Conservation (phyloP, 2,888 invertebrate genomes). For the Caenorhabditis becei region DNA sequence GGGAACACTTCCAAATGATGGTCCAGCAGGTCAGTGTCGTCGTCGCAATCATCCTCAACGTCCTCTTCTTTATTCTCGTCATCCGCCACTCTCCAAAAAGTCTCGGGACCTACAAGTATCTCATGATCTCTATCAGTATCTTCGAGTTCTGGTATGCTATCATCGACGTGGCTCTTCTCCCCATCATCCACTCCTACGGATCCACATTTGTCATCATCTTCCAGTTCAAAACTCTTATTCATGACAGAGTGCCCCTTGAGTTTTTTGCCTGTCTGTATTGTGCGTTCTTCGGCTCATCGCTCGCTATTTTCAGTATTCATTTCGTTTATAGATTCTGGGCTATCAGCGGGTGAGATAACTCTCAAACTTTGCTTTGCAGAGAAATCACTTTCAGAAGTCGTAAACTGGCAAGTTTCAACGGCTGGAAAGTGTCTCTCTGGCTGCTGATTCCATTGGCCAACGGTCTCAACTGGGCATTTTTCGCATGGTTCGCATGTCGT, state of each 20-base stretch:
- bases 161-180: slow-evolving; percentile 7
- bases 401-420: slow-evolving; percentile 5
- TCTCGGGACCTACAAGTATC: slow-evolving; percentile 17
- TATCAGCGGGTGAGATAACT: not conserved
- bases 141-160: slow-evolving; percentile 13
- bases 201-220: slow-evolving; percentile 10
- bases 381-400: not conserved
- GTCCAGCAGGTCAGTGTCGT: not conserved
- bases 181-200: slow-evolving; percentile 5
- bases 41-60: slow-evolving; percentile 5
- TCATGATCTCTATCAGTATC: slow-evolving; percentile 7
- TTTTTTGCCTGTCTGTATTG: slow-evolving; percentile 7
- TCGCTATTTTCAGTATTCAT: slow-evolving; percentile 15
- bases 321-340: slow-evolving; percentile 16
- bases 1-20: not conserved
- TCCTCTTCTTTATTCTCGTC: slow-evolving; percentile 2
- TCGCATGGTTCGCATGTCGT: slow-evolving; percentile 5
- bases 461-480: not conserved
- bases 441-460: slow-evolving; percentile 10
- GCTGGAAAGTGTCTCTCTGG: slow-evolving; percentile 5
- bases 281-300: slow-evolving; percentile 6
- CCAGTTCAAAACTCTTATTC: not conserved
- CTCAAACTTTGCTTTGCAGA: not conserved
- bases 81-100: slow-evolving; percentile 1
- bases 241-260: not conserved